Base-by-base conservation (phyloP, 2,113 vertebrate genomes). In the Leptobrachium ailaonicum region DNA sequence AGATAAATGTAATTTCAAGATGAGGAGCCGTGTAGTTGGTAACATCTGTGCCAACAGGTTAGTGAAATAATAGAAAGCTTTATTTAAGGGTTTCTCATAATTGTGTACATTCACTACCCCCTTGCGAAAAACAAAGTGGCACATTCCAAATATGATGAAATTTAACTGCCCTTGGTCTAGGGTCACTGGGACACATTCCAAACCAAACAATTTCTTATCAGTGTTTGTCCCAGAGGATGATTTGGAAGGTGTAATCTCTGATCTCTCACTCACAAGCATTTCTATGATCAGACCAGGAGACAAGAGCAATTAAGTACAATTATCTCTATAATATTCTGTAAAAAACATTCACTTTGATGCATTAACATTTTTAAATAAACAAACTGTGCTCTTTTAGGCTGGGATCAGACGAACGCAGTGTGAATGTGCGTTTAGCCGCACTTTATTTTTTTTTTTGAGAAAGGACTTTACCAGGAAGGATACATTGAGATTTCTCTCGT, bases 121-220 rank as follows among this genome's bases (percentile, higher is more conserved):
- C 41, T 43, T 43, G 4, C 45, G 11, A 32, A 6, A 8, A 63
- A n/a, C 41, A 53, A 32, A 64, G 41, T 79, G 77, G 77, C 53
- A 72, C 62, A 66, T 50, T 72, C 70, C 70, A 54, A 3, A 2
- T 9, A 41, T 79, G 77, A 79, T 79, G 76, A 79, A 79, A 79
- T 41, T 10, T 45, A 64, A 11, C 76, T 79, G 77, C 41, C 77
- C 77, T 79, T 79, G 69, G 70, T 79, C 70, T 43, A 42, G 77
- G 69, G 77, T 66, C 73, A 78, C 41, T 60, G 60, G 77, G 70
- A 73, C 9, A 6, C 9, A 6, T 13, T 79, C 70, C 77, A 79
- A 79, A 79, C 45, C 70, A 79, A 79, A 79, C 41, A 73, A 53
- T n/a, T 10, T 14, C 69, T 79, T 79, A 79, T 79, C 77, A 72